These are phyloP conservation scores for Thrips palmi DNA, from an alignment of 1,140 invertebrate genomes.

Conservation along the genomic window DNA sequence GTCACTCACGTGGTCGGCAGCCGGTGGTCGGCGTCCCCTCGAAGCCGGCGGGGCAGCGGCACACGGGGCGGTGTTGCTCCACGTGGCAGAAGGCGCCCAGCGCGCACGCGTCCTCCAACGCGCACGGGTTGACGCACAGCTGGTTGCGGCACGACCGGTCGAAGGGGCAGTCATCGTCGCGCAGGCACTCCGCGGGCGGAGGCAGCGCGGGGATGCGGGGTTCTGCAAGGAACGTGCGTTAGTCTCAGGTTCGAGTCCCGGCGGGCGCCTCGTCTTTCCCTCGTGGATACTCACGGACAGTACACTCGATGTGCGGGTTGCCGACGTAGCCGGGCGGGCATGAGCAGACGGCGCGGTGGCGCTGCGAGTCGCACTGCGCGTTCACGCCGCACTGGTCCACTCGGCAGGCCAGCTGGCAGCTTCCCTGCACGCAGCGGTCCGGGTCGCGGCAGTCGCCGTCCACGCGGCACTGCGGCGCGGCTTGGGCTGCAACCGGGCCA, in stretches of 20 bases:
- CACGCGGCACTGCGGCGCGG: constrained; percentile 29
- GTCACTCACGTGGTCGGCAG: constrained; percentile 63
- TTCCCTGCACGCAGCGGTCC: constrained; percentile 52
- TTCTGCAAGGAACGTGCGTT: constrained; percentile 21
- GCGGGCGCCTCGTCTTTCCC: too few species aligned
- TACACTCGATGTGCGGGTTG: constrained; percentile 66
- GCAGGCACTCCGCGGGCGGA: constrained; percentile 45
- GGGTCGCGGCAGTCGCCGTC: constrained; percentile 52
- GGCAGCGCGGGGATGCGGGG: constrained; percentile 26
- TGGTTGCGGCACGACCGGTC: constrained; percentile 58
- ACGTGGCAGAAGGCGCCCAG: constrained; percentile 58
- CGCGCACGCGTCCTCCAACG: constrained; percentile 44
- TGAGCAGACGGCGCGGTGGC: constrained; percentile 55
- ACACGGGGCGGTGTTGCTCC: constrained; percentile 50
- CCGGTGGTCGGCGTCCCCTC: constrained; percentile 49
- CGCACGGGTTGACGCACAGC: constrained; percentile 59
- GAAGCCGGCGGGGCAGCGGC: constrained; percentile 59
- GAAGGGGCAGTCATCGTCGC: constrained; percentile 50
- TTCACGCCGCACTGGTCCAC: constrained; percentile 63
- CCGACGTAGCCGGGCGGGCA: constrained; percentile 63
- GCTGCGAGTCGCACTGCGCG: constrained; percentile 55
- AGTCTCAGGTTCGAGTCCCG: too few species aligned
- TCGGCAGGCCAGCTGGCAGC: constrained; percentile 60
- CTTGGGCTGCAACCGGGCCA: too few species aligned
- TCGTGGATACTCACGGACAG: constrained; percentile 27